Base-by-base conservation (phyloP, 2,797 vertebrate species). In the Squalus acanthias region DNA sequence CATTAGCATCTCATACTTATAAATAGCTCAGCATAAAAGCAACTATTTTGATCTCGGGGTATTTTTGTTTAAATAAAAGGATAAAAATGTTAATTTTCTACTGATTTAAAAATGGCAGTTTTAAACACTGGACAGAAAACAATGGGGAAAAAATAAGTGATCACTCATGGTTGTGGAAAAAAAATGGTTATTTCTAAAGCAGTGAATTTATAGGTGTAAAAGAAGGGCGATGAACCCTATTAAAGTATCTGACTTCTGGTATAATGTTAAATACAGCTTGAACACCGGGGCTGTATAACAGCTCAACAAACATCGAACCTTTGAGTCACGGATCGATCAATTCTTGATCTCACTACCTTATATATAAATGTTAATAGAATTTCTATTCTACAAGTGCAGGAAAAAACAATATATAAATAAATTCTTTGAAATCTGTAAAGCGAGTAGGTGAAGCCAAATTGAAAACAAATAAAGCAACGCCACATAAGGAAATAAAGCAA, bases 131-230 rank as follows among this genome's bases (percentile, higher is more conserved):
- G 76, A 97, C 76, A 96, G 88, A 95, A 96, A 96, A 70, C 0
- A 88, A 87, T 96, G 97, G 46, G 96, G 96, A 97, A 95, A 97
- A 96, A 96, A 96, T 96, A 85, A 93, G 97, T n/a, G 87, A 89
- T 67, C 39, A 67, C 33, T n/a, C 69, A 93, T 46, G 65, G 63
- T 39, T 39, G 91, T 22, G 33, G 91, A 2, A 15, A 70, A 74
- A 74, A 95, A 26, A 24, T 50, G 24, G 69, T 70, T 74, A 95
- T 95, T 95, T 76, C 26, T 76, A 74, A 53, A 22, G 67, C 91
- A 93, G 8, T 39, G 33, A 93, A n/a, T 20, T 39, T 39, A 46
- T 63, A 63, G 10, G 39, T 95, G 26, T 50, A 72, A 95, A 29
- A 95, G 12, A 53, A 50, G 94, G 70, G 12, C 10, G 15, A 57